phyloP scores from a whole-genome alignment of 2,113 vertebrate genomes.

The Hippocampus mohnikei region DNA sequence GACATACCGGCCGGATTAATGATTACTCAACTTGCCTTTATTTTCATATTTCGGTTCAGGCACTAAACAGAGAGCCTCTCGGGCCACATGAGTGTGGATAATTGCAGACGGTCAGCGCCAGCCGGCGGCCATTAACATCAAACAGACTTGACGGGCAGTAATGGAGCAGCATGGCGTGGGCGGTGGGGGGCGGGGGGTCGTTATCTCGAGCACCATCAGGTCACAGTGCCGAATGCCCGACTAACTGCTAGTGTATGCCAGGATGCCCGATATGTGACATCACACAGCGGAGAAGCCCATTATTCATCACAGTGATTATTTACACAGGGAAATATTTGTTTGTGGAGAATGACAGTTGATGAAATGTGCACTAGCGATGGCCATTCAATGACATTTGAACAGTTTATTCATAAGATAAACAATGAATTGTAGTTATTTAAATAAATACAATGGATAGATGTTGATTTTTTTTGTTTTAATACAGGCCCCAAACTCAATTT shows the following conservation, averaged over 20 bases:
- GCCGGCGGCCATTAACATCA: conserved; percentile 36
- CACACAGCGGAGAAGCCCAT: background rate
- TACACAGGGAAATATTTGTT: background rate
- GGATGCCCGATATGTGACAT: conserved; percentile 13
- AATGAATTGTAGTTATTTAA: no score
- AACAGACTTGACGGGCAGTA: conserved; percentile 20
- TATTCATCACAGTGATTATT: background rate
- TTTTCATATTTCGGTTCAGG: conserved; percentile 31
- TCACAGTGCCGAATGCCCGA: conserved; percentile 42
- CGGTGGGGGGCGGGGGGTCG: conserved; percentile 1
- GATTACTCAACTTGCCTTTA: conserved; percentile 59
- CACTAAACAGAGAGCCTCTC: background rate
- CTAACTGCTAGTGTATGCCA: conserved; percentile 4
- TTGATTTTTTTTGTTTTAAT: no score
- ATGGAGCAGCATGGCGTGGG: conserved; percentile 26
- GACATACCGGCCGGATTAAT: conserved; percentile 70
- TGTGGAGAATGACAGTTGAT: background rate
- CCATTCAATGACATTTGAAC: background rate
- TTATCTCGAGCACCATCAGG: conserved; percentile 49
- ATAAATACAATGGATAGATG: no score
- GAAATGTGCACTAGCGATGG: background rate
- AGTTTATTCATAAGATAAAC: background rate
- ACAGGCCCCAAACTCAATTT: no score
- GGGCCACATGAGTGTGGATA: background rate
- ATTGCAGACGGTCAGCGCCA: background rate